Percentiles rank a stretch among this genome's conserved stretches.
These are phyloP conservation scores for Leptarthrus brevirostris DNA, from an alignment of 2,888 invertebrate species.

Conservation along the genomic window DNA sequence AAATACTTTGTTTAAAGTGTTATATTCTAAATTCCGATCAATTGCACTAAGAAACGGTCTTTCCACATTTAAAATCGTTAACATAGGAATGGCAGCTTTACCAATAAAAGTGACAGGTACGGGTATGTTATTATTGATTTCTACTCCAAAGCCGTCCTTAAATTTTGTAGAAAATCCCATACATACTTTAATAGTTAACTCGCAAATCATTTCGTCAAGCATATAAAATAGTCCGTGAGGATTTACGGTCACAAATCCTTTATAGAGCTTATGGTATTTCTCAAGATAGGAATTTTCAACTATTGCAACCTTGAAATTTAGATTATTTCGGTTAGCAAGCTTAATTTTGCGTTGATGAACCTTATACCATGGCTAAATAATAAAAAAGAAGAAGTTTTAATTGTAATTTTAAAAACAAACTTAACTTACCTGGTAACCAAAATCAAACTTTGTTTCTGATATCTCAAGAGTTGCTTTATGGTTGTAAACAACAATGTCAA, in stretches of 20 bases:
- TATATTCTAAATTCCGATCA: slow-evolving; percentile 25
- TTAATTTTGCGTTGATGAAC: slow-evolving; percentile 55
- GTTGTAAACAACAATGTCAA: slow-evolving; percentile 60
- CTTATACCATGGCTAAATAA: slow-evolving; percentile 58
- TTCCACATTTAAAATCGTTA: slow-evolving; percentile 54
- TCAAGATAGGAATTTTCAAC: slow-evolving; percentile 12
- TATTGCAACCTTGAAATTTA: slow-evolving; percentile 20
- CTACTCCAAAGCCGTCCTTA: slow-evolving; percentile 56
- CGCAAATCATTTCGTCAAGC: slow-evolving; percentile 48
- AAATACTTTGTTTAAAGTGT: slow-evolving; percentile 38
- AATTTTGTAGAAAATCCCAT: slow-evolving; percentile 61
- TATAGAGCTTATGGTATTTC: neutral
- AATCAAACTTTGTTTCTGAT: slow-evolving; percentile 58
- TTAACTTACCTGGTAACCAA: slow-evolving; percentile 59
- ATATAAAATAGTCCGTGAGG: slow-evolving; percentile 56
- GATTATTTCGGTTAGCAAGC: slow-evolving; percentile 51
- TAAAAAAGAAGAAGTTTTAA: neutral
- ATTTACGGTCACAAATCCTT: slow-evolving; percentile 25
- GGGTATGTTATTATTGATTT: slow-evolving; percentile 59
- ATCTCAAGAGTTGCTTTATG: slow-evolving; percentile 58
- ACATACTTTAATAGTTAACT: slow-evolving; percentile 57
- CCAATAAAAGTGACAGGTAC: slow-evolving; percentile 58
- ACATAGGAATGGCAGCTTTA: slow-evolving; percentile 61
- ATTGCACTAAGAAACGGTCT: neutral
- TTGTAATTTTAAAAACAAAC: neutral